Percentiles rank a stretch among this genome's conserved stretches.
These are phyloP conservation scores for Leptura quadrifasciata DNA, from an alignment of 2,888 invertebrate genomes.

Conservation along the genomic window DNA sequence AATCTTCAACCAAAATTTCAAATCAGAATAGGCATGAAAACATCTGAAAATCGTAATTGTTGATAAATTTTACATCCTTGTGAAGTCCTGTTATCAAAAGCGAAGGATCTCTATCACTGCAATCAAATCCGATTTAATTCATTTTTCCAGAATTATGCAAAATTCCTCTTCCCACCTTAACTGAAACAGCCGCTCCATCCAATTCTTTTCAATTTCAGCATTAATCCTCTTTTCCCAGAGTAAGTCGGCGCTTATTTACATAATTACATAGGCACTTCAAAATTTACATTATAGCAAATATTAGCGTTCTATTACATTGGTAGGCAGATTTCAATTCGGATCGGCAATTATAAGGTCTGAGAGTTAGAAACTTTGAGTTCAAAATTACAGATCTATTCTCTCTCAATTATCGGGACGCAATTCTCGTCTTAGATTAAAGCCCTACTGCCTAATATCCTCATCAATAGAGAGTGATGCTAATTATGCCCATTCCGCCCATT, in stretches of 20 bases:
- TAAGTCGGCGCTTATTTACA: conserved; percentile 17
- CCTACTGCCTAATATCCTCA: conserved; percentile 47
- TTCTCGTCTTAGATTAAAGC: conserved; percentile 41
- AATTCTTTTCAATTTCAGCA: conserved; percentile 14
- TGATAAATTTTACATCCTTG: too few species aligned
- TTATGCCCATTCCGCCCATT: conserved; percentile 54
- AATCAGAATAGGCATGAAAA: too few species aligned
- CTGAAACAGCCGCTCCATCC: background rate
- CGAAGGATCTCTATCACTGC: too few species aligned
- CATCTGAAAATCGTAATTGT: background rate
- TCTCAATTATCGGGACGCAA: conserved; percentile 53
- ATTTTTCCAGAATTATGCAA: background rate
- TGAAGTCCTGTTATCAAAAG: too few species aligned
- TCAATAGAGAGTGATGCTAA: conserved; percentile 56
- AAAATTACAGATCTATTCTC: conserved; percentile 54
- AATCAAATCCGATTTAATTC: too few species aligned
- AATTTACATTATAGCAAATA: conserved; percentile 34
- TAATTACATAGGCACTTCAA: conserved; percentile 22
- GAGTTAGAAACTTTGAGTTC: conserved; percentile 43
- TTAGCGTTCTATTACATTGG: conserved; percentile 30
- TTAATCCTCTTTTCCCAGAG: background rate
- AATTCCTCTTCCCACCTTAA: background rate
- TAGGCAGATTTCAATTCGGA: conserved; percentile 41
- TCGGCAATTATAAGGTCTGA: conserved; percentile 43
- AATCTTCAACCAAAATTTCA: too few species aligned